Conservation (phyloP, 2,888 invertebrate genomes). For the Coecobrya sp. region DNA sequence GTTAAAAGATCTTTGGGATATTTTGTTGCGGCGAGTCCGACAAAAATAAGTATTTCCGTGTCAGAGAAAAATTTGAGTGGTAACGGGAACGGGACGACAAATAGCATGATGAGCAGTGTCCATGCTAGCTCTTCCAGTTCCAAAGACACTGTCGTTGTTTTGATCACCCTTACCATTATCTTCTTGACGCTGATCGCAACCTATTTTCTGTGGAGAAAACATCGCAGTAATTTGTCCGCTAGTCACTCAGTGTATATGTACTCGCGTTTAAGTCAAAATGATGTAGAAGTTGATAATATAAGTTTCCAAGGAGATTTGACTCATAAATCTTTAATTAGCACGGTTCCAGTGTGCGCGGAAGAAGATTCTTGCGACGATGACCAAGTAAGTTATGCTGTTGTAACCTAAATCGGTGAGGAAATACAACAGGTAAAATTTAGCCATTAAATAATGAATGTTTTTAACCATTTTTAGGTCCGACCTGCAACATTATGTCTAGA, state of each 20-base stretch:
- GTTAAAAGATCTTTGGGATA: neutral
- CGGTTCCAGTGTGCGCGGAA: slow-evolving; percentile 74
- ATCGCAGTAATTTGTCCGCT: slow-evolving; percentile 78
- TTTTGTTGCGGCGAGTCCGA: neutral
- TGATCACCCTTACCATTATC: slow-evolving; percentile 83
- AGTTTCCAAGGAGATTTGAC: slow-evolving; percentile 81
- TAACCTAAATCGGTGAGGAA: neutral
- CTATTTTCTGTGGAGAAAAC: slow-evolving; percentile 85
- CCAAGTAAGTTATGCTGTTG: slow-evolving; percentile 44
- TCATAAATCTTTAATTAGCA: slow-evolving; percentile 67
- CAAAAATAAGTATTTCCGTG: neutral
- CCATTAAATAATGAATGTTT: neutral
- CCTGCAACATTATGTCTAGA: slow-evolving; percentile 86
- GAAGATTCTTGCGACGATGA: slow-evolving; percentile 73
- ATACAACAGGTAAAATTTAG: neutral
- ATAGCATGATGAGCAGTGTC: slow-evolving; percentile 24
- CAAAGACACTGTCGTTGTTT: slow-evolving; percentile 82
- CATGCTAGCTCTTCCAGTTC: slow-evolving; percentile 25
- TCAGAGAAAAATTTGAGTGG: neutral
- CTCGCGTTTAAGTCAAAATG: slow-evolving; percentile 86
- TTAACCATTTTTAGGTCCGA: slow-evolving; percentile 74
- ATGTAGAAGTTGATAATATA: slow-evolving; percentile 85
- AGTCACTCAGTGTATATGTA: slow-evolving; percentile 83
- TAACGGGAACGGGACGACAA: neutral
- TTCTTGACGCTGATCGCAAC: slow-evolving; percentile 83